Percentiles rank a stretch among this genome's conserved stretches.
These are phyloP conservation scores for Centropus unirufus DNA, from an alignment of 2,113 vertebrate genomes.

Conservation along the genomic window DNA sequence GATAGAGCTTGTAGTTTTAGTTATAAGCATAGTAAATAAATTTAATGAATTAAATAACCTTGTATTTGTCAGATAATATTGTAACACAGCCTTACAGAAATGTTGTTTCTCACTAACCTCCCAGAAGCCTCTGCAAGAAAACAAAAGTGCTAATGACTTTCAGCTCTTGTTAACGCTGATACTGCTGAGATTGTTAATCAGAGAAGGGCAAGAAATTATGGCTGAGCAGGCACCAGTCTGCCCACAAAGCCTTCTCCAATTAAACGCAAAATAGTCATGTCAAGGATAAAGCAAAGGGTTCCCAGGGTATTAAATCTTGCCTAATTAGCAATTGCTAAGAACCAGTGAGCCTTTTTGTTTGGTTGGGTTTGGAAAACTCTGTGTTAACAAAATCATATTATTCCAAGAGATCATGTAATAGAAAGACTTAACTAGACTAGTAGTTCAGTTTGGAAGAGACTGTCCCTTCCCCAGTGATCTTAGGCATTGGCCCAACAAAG, in stretches of 20 bases:
- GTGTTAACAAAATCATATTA: neutral
- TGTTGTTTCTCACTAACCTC: neutral
- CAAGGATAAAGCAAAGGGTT: neutral
- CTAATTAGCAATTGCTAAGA: conserved; percentile 21
- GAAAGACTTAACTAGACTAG: neutral
- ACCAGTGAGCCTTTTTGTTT: neutral
- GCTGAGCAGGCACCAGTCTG: neutral
- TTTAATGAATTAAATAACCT: neutral
- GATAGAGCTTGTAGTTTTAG: neutral
- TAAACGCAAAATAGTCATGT: neutral
- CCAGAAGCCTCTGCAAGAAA: neutral
- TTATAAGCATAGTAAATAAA: neutral
- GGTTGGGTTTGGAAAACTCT: neutral
- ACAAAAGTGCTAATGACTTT: neutral
- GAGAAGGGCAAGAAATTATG: neutral
- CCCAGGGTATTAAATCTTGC: neutral
- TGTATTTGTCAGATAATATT: neutral
- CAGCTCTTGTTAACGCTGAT: neutral
- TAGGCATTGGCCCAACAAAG: neutral
- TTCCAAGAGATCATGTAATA: neutral
- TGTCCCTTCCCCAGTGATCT: neutral
- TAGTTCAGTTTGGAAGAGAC: neutral
- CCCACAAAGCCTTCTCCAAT: neutral
- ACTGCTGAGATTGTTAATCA: neutral
- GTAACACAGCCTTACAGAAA: neutral